phyloP scores from a whole-genome alignment of 2,888 invertebrate species.

The Alloscopus bannaensis region DNA sequence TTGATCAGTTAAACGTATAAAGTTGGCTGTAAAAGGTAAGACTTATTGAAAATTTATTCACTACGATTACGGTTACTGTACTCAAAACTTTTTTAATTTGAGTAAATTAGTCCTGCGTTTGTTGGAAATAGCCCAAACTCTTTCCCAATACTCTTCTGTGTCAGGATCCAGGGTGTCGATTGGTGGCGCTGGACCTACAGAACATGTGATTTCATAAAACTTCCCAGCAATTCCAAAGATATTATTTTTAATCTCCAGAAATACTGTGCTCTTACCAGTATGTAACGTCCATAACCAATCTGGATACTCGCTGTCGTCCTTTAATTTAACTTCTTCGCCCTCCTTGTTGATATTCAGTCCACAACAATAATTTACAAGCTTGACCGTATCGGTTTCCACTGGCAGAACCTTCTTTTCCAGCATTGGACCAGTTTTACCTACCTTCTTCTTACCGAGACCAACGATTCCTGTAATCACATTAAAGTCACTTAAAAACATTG shows the following conservation, averaged over 20 bases:
- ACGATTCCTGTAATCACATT: conserved; percentile 58
- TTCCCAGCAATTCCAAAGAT: too few species aligned
- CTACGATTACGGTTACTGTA: too few species aligned
- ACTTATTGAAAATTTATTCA: too few species aligned
- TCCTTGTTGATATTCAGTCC: conserved; percentile 89
- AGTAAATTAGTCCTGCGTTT: conserved; percentile 81
- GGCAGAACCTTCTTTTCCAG: conserved; percentile 85
- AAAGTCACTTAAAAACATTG: not conserved
- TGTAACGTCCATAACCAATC: conserved; percentile 91
- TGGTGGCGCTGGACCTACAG: conserved; percentile 77
- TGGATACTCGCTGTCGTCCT: conserved; percentile 90
- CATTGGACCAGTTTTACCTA: conserved; percentile 80
- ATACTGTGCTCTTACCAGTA: conserved; percentile 76
- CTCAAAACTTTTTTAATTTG: conserved; percentile 81
- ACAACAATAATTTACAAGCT: conserved; percentile 86
- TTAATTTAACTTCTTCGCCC: conserved; percentile 83
- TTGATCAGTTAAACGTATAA: too few species aligned
- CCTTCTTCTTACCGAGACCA: conserved; percentile 75
- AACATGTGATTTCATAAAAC: too few species aligned
- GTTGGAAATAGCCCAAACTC: conserved; percentile 82
- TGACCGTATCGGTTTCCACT: conserved; percentile 89
- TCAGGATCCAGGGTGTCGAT: conserved; percentile 87
- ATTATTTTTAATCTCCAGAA: not conserved
- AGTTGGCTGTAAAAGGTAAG: too few species aligned
- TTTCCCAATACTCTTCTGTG: conserved; percentile 88